A percentile compares a stretch with the other conserved stretches of the same genome.
Conservation (phyloP, 2,888 invertebrate genomes). For the Anoncus sp. region DNA sequence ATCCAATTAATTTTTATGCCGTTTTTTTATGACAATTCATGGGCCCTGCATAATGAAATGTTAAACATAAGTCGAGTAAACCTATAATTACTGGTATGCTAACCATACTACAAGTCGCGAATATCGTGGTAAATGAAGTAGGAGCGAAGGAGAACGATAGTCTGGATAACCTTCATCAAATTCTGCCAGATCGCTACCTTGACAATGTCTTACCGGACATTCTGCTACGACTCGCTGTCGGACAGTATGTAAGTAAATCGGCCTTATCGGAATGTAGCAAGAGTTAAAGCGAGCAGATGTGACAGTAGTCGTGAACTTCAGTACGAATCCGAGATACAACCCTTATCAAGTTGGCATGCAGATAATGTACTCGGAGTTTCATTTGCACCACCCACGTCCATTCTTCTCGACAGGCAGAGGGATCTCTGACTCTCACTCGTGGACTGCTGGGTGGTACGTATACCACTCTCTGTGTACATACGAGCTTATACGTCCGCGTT, state of each 20-base stretch:
- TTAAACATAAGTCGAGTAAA: conserved; percentile 29
- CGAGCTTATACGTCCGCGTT: conserved; percentile 52
- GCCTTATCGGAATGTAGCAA: not conserved
- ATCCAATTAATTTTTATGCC: conserved; percentile 24
- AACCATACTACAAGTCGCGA: too few relatives aligned
- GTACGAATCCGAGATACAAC: conserved; percentile 44
- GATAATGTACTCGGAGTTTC: conserved; percentile 65
- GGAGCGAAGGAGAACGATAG: not conserved
- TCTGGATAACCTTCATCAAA: conserved; percentile 6
- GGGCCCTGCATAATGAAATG: conserved; percentile 17
- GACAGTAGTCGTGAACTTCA: conserved; percentile 22
- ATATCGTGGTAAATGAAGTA: not conserved
- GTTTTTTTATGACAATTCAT: conserved; percentile 6
- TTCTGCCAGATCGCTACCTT: not conserved
- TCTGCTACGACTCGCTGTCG: not conserved
- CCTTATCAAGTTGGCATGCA: conserved; percentile 65
- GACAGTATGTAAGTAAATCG: not conserved
- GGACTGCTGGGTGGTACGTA: conserved; percentile 29
- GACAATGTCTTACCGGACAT: not conserved
- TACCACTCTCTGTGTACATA: conserved; percentile 16
- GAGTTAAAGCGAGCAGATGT: conserved; percentile 5
- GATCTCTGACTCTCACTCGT: conserved; percentile 48
- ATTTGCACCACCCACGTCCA: conserved; percentile 63
- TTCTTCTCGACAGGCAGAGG: conserved; percentile 60
- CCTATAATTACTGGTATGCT: conserved; percentile 22